Percentiles rank a stretch among this genome's conserved stretches.
These are phyloP conservation scores for Cardinalis cardinalis DNA, from an alignment of 2,113 vertebrate genomes.

Conservation along the genomic window DNA sequence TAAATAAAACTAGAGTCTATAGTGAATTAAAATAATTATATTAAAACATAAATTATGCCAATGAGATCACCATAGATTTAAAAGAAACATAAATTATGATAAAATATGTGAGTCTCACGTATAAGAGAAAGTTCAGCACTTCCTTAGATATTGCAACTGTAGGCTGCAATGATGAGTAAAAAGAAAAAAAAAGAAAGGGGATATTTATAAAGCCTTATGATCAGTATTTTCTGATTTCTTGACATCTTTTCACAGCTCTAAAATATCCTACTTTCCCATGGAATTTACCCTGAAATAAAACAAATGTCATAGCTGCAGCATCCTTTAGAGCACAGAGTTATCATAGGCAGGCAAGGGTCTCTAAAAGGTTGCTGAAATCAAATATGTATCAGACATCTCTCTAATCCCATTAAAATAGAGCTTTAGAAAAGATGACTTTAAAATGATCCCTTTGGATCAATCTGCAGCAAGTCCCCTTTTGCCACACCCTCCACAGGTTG, in stretches of 20 bases:
- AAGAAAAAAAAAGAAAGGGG: neutral
- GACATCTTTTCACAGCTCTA: neutral
- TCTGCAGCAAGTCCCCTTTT: neutral
- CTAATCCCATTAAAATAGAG: slow-evolving; percentile 24
- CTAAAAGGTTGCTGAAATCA: slow-evolving; percentile 13
- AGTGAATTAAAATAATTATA: neutral
- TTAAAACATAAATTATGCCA: neutral
- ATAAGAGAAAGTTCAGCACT: neutral
- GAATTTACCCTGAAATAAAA: slow-evolving; percentile 49
- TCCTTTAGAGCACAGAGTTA: neutral
- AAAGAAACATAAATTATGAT: neutral
- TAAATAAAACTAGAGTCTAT: neutral
- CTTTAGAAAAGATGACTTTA: neutral
- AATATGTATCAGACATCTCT: neutral
- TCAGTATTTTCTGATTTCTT: neutral
- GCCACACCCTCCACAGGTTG: slow-evolving; percentile 1
- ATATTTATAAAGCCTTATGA: neutral
- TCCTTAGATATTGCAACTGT: neutral
- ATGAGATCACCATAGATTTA: neutral
- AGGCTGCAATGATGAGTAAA: neutral
- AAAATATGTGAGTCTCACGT: neutral
- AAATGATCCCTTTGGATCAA: slow-evolving; percentile 5
- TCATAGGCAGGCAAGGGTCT: neutral
- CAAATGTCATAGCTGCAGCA: slow-evolving; percentile 11
- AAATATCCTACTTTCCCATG: neutral